Evolutionary conservation across 2,797 vertebrate species (phyloP), one percentile per base, ranked within the genome.

Genomic region (Crax fasciolata): DNA sequence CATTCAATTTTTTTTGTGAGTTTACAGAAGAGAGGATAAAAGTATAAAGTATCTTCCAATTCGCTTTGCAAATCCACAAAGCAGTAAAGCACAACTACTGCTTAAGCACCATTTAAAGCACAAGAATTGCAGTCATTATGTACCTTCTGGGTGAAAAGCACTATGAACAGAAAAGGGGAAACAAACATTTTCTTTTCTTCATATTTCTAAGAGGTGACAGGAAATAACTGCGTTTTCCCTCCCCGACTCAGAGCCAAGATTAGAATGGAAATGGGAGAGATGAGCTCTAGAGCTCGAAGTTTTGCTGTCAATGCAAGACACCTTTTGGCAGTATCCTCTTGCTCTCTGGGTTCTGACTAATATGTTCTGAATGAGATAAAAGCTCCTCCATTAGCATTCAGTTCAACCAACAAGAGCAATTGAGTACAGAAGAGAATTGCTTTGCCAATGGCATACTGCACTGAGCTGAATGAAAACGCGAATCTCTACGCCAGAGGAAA

Each of bases 371-470:
- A 91, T 35, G 78, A 89, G 87, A 93, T 71, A 82, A 92, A 91
- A 94, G 84, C 70, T 71, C 48, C 73, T 75, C 82, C 59, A 96
- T 87, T 70, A 93, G 87, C 92, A 95, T 93, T 89, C 87, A 59
- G 59, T 49, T 88, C 94, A 93, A 81, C 84, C 94, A 91, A 89
- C 89, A 91, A 27, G 73, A 78, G 70, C 73, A 76, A 63, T 2
- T 73, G 87, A 79, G 79, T 84, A 51, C 1, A 70, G 84, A 71
- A 84, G 41, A 63, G 86, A 95, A 91, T n/a, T 90, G 62, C 66
- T 86, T 94, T 96, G 93, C 91, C 92, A 93, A 55, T 84, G 89
- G 94, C 89, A 63, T 13, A 66, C 24, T 76, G 78, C 88, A 84
- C 68, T 57, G 84, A 88, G 77, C 70, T 20, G 84, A 87, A 59